Evolutionary conservation across 2,888 invertebrate species (phyloP).

Genomic region (Spilarctia lutea): DNA sequence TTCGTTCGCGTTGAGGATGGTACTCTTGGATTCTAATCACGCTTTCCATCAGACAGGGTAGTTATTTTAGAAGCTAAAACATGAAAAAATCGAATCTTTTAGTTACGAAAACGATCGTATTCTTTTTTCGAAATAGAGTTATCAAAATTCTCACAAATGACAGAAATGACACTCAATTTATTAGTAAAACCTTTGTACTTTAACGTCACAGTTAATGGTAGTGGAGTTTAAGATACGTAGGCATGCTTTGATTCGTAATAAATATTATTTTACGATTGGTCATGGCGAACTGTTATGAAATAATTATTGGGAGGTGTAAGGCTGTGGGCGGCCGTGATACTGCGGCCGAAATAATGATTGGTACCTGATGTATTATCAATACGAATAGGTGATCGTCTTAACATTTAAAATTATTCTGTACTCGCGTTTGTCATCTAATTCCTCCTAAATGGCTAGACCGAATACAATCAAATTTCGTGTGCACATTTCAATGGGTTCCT

Average conservation of each 20-base stretch:
- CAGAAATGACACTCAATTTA: neutral
- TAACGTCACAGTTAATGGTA: neutral
- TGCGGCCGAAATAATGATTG: neutral
- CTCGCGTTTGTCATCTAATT: neutral
- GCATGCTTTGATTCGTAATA: constrained; percentile 19
- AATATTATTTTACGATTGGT: constrained; percentile 20
- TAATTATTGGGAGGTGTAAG: constrained; percentile 6
- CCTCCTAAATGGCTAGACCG: too few species aligned
- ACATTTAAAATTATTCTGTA: neutral
- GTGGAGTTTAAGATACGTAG: constrained; percentile 11
- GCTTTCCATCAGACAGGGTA: too few species aligned
- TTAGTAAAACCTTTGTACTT: neutral
- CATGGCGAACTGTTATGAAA: constrained; percentile 17
- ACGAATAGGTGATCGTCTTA: neutral
- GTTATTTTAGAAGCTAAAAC: too few species aligned
- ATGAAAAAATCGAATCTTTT: neutral
- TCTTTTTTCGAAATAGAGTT: neutral
- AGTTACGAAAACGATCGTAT: neutral
- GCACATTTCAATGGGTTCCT: too few species aligned
- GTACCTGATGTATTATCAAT: neutral
- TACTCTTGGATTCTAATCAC: too few species aligned
- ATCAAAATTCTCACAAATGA: too few species aligned
- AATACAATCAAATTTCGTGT: too few species aligned
- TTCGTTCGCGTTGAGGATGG: too few species aligned
- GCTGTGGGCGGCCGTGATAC: constrained; percentile 10